Evolutionary conservation across 2,888 invertebrate genomes (phyloP).

Genomic region (Epinotia demarniana): DNA sequence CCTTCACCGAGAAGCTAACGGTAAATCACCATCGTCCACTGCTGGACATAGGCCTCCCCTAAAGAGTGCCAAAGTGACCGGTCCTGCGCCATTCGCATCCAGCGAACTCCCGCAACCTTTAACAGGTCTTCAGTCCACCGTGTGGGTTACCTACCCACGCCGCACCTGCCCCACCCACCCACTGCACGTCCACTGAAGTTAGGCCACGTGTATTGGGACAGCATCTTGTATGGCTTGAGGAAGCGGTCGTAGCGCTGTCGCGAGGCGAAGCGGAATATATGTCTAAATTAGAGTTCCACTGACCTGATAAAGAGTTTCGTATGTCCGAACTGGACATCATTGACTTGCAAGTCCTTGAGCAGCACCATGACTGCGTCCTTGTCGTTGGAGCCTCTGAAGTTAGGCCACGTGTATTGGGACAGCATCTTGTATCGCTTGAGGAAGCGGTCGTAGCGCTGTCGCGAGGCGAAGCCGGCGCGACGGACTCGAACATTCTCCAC

Average conservation of each 20-base stretch:
- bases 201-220: slow-evolving; percentile 98
- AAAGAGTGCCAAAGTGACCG: no score
- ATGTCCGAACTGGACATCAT: slow-evolving; percentile 97
- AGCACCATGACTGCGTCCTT: slow-evolving; percentile 94
- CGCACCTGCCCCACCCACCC: no score
- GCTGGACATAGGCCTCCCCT: no score
- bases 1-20: no score
- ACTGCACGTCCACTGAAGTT: no score
- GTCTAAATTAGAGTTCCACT: not conserved
- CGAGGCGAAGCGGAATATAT: slow-evolving; percentile 90
- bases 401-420: slow-evolving; percentile 98
- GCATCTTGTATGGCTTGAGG: slow-evolving; percentile 98
- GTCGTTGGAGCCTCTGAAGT: slow-evolving; percentile 91
- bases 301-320: slow-evolving; percentile 97
- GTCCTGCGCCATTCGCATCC: no score
- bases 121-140: no score
- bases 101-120: no score
- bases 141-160: no score
- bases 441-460: slow-evolving; percentile 97
- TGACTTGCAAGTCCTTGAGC: slow-evolving; percentile 89
- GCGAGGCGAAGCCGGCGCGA: slow-evolving; percentile 98
- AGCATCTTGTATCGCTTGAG: slow-evolving; percentile 98
- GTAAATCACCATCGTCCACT: no score
- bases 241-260: slow-evolving; percentile 97
- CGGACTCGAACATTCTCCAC: slow-evolving; percentile 98